These are phyloP conservation scores for Dorcus hopei DNA, from an alignment of 2,888 invertebrate genomes.

Conservation along the genomic window DNA sequence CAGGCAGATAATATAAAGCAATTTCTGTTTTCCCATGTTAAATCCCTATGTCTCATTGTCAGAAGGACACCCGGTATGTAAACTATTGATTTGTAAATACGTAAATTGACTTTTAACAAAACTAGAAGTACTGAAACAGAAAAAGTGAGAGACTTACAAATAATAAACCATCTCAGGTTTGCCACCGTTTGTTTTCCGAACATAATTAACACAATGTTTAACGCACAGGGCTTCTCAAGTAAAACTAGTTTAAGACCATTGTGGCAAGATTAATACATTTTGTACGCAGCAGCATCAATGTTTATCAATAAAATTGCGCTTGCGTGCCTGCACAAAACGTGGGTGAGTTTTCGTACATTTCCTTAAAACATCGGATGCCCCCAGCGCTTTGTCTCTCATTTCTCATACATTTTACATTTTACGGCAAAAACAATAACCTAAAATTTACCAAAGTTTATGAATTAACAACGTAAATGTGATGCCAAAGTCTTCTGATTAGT, in stretches of 20 bases:
- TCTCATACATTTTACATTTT: no score
- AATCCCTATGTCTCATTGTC: no score
- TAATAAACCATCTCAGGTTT: not conserved
- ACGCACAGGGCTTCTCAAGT: not conserved
- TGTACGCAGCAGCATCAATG: conserved; percentile 28
- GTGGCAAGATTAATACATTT: not conserved
- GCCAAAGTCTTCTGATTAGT: no score
- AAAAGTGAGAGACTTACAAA: not conserved
- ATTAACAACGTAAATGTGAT: no score
- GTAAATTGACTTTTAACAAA: not conserved
- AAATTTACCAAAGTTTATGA: no score
- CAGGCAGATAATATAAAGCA: no score
- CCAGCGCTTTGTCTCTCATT: no score
- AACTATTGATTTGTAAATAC: not conserved
- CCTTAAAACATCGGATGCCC: no score
- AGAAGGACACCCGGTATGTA: not conserved
- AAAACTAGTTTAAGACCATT: not conserved
- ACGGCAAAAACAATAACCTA: no score
- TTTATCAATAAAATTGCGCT: conserved; percentile 39
- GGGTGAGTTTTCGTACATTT: conserved; percentile 22
- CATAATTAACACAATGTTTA: not conserved
- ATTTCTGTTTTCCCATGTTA: no score
- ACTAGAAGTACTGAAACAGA: not conserved
- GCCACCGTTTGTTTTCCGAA: not conserved
- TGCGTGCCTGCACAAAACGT: conserved; percentile 30